Evolutionary conservation across 2,113 vertebrate genomes (phyloP).

Genomic region (Bostrychus sinensis): DNA sequence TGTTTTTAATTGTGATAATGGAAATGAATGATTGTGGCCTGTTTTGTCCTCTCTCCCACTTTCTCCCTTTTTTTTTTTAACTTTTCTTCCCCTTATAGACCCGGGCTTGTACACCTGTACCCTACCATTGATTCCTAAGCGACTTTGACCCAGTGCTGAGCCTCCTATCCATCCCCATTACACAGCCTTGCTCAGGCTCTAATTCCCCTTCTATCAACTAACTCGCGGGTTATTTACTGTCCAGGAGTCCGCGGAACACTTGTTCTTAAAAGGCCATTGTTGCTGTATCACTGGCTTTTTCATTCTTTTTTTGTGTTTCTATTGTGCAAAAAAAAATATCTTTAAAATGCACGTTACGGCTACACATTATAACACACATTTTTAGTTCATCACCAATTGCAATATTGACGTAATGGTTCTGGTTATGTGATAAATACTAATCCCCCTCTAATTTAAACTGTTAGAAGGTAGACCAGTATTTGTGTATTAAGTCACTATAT

Average conservation of each 20-base stretch:
- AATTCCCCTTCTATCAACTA: slow-evolving; percentile 81
- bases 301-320: slow-evolving; percentile 6
- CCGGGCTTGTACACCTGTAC: slow-evolving; percentile 76
- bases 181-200: slow-evolving; percentile 73
- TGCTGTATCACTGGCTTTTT: slow-evolving; percentile 14
- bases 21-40: slow-evolving; percentile 74
- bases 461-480: no score
- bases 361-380: no score
- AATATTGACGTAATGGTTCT: no score
- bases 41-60: slow-evolving; percentile 18
- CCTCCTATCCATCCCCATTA: slow-evolving; percentile 86
- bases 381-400: no score
- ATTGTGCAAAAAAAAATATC: not conserved
- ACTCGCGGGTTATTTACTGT: slow-evolving; percentile 80
- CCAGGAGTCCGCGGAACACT: slow-evolving; percentile 55
- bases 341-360: no score
- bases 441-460: no score
- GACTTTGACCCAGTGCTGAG: slow-evolving; percentile 78
- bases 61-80: slow-evolving; percentile 37
- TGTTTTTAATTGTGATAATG: slow-evolving; percentile 79
- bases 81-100: slow-evolving; percentile 66
- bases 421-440: no score
- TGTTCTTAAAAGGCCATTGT: slow-evolving; percentile 67
- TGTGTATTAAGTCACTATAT: no score
- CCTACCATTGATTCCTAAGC: slow-evolving; percentile 79